Percentiles rank a stretch among this genome's conserved stretches.
Evolutionary conservation across 92 coral and sea anemone species (phyloP).

Genomic region (Epizoanthus scotinus): DNA sequence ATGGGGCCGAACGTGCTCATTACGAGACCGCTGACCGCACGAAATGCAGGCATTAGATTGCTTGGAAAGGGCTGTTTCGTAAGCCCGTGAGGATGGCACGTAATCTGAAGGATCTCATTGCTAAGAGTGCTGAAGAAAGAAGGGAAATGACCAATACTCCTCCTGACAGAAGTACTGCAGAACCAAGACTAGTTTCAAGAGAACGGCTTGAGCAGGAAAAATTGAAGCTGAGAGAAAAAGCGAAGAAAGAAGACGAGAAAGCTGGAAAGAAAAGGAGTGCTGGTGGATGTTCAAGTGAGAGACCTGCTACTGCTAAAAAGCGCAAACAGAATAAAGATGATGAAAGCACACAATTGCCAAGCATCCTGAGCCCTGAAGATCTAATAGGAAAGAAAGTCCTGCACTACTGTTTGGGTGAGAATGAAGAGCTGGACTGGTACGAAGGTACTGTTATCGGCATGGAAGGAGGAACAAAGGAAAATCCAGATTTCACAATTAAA

Average conservation of each 20-base stretch:
- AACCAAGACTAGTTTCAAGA: no score
- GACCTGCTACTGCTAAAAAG: background rate
- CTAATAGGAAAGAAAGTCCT: conserved; percentile 50
- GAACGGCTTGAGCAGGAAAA: no score
- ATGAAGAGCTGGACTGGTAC: conserved; percentile 29
- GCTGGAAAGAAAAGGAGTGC: conserved; percentile 9
- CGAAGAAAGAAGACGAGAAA: conserved; percentile 28
- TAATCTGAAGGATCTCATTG: no score
- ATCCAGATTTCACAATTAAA: conserved; percentile 27
- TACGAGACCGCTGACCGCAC: no score
- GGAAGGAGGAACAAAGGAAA: background rate
- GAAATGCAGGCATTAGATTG: no score
- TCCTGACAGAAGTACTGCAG: no score
- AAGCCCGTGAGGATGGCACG: no score
- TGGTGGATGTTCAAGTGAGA: conserved; percentile 12
- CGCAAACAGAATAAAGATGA: conserved; percentile 24
- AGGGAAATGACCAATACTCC: no score
- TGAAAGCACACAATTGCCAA: conserved; percentile 32
- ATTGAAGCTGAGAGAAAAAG: background rate
- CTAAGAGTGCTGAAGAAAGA: no score
- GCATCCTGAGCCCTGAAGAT: conserved; percentile 36
- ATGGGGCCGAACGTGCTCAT: no score
- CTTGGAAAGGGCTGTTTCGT: no score
- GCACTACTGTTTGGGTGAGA: conserved; percentile 52
- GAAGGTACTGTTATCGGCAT: conserved; percentile 1